These are phyloP conservation scores for Quadroppia sp. DNA, from an alignment of 2,888 invertebrate species.

Conservation along the genomic window DNA sequence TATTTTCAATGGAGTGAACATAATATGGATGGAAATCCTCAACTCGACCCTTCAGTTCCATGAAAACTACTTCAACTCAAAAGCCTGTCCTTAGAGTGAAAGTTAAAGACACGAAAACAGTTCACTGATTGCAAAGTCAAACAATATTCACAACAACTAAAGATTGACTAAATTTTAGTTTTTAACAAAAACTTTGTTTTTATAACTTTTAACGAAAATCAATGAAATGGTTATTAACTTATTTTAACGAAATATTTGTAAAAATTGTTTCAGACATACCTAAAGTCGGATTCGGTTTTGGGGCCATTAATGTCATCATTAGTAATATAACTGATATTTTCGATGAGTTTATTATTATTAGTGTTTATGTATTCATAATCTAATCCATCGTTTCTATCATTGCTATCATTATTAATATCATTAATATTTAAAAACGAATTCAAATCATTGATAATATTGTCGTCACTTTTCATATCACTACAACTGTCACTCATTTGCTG, in stretches of 20 bases:
- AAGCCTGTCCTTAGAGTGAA: constrained; percentile 30
- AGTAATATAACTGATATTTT: not conserved
- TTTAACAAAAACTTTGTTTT: not conserved
- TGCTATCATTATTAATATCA: constrained; percentile 14
- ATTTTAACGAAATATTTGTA: constrained; percentile 1
- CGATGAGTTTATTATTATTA: constrained; percentile 10
- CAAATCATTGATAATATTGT: constrained; percentile 29
- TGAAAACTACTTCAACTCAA: constrained; percentile 45
- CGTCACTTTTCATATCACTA: not conserved
- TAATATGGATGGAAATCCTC: constrained; percentile 48
- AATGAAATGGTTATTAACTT: not conserved
- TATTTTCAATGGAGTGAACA: constrained; percentile 47
- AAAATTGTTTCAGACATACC: not conserved
- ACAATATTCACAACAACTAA: not conserved
- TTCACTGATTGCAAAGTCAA: not conserved
- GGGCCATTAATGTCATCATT: not conserved
- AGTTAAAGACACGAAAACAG: not conserved
- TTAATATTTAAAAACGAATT: constrained; percentile 25
- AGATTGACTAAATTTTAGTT: no score
- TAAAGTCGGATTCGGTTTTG: not conserved
- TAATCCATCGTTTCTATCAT: not conserved
- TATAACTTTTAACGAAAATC: not conserved
- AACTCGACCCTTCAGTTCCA: constrained; percentile 48
- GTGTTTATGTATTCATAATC: constrained; percentile 3
- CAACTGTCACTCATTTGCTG: not conserved